A percentile compares a stretch with the other conserved stretches of the same genome.
phyloP scores from a whole-genome alignment of 2,888 invertebrate species.

The Amphipyra berbera region DNA sequence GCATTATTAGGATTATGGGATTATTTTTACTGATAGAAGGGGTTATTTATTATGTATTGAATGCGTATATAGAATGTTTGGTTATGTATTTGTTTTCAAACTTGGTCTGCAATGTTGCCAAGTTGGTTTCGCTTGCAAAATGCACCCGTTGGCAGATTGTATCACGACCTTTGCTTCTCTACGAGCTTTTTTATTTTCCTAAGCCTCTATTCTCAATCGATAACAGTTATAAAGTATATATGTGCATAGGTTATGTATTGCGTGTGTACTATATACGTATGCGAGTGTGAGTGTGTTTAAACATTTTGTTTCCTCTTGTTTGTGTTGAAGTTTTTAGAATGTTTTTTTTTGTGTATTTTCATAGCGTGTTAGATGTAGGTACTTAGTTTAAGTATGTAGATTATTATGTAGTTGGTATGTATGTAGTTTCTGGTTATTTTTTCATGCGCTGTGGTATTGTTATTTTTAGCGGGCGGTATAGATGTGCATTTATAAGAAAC shows the following conservation, averaged over 20 bases:
- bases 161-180: conserved; percentile 71
- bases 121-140: conserved; percentile 68
- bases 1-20: conserved; percentile 57
- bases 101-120: conserved; percentile 73
- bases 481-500: conserved; percentile 22
- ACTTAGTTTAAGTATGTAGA: conserved; percentile 4
- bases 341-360: conserved; percentile 29
- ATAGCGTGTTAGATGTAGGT: conserved; percentile 31
- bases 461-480: conserved; percentile 44
- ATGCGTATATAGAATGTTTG: conserved; percentile 63
- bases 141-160: conserved; percentile 70
- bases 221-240: conserved; percentile 62
- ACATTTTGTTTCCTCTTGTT: conserved; percentile 19
- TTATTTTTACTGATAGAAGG: conserved; percentile 65
- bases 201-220: conserved; percentile 66
- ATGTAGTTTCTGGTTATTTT: conserved; percentile 31
- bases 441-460: conserved; percentile 30
- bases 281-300: conserved; percentile 52
- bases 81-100: conserved; percentile 75
- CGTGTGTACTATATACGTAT: conserved; percentile 59
- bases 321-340: conserved; percentile 46
- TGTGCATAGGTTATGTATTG: conserved; percentile 61
- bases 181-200: conserved; percentile 62
- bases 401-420: conserved; percentile 11
- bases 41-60: conserved; percentile 65